Evolutionary conservation across 2,113 vertebrate species (phyloP).

Genomic region (Epinephelus lanceolatus): DNA sequence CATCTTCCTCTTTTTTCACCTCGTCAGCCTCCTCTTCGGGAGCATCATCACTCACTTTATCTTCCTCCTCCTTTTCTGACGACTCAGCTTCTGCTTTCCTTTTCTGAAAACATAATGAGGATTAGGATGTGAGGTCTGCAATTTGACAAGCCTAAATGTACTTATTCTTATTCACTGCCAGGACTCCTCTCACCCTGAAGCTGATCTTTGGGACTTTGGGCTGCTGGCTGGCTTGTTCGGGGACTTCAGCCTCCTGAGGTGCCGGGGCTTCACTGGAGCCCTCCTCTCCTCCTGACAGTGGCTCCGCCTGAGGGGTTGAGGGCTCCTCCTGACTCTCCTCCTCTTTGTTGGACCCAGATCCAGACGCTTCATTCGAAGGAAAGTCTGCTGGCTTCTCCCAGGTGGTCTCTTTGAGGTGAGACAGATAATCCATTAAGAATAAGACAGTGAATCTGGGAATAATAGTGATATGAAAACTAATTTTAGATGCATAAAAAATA

Average conservation of each 20-base stretch:
- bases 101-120: conserved; percentile 67
- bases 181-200: conserved; percentile 83
- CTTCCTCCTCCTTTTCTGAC: conserved; percentile 55
- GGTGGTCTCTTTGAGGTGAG: conserved; percentile 87
- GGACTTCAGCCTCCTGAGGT: conserved; percentile 51
- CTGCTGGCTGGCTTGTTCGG: conserved; percentile 35
- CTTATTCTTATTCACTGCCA: background rate
- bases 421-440: background rate
- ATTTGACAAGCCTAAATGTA: no score
- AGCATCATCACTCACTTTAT: conserved; percentile 26
- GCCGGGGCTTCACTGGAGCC: conserved; percentile 27
- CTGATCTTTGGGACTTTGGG: conserved; percentile 78
- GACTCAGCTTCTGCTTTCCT: conserved; percentile 63
- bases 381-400: conserved; percentile 93
- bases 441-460: background rate
- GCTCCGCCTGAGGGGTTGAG: conserved; percentile 71
- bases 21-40: conserved; percentile 32
- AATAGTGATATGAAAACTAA: background rate
- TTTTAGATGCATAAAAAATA: background rate
- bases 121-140: background rate
- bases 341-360: conserved; percentile 19
- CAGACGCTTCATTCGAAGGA: conserved; percentile 27
- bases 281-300: conserved; percentile 67
- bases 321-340: conserved; percentile 52
- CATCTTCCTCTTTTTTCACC: conserved; percentile 33